These are phyloP conservation scores for Pinctada fucata DNA, from an alignment of 2,888 invertebrate species.

Conservation along the genomic window DNA sequence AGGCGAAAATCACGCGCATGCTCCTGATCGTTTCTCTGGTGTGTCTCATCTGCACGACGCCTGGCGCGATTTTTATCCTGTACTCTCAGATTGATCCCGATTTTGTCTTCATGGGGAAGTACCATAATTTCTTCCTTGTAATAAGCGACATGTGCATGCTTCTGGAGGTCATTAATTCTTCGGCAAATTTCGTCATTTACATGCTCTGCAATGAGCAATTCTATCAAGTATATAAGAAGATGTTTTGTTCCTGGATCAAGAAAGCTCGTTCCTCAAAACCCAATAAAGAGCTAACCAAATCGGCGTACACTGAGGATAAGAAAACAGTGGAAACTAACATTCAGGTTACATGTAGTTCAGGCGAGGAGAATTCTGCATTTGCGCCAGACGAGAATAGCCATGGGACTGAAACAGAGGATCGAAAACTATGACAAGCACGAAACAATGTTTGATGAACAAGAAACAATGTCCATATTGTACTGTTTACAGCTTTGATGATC, in stretches of 20 bases:
- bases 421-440: too few species aligned
- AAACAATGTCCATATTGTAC: too few species aligned
- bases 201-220: constrained; percentile 50
- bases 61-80: constrained; percentile 42
- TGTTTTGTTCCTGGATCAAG: constrained; percentile 41
- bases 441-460: too few species aligned
- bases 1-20: constrained; percentile 47
- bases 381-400: too few species aligned
- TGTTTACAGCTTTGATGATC: too few species aligned
- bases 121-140: constrained; percentile 51
- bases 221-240: constrained; percentile 33
- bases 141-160: constrained; percentile 47
- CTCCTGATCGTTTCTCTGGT: constrained; percentile 45
- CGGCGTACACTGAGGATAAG: too few species aligned
- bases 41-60: constrained; percentile 46
- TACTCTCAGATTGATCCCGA: constrained; percentile 29
- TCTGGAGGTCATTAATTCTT: constrained; percentile 52
- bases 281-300: too few species aligned
- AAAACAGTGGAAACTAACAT: too few species aligned
- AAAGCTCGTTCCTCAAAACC: too few species aligned
- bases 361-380: too few species aligned
- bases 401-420: too few species aligned
- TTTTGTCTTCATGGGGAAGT: constrained; percentile 46
- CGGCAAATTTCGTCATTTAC: constrained; percentile 53
- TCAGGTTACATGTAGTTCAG: too few species aligned